Evolutionary conservation across 2,113 vertebrate genomes (phyloP).

Genomic region (Accipiter virgatus): DNA sequence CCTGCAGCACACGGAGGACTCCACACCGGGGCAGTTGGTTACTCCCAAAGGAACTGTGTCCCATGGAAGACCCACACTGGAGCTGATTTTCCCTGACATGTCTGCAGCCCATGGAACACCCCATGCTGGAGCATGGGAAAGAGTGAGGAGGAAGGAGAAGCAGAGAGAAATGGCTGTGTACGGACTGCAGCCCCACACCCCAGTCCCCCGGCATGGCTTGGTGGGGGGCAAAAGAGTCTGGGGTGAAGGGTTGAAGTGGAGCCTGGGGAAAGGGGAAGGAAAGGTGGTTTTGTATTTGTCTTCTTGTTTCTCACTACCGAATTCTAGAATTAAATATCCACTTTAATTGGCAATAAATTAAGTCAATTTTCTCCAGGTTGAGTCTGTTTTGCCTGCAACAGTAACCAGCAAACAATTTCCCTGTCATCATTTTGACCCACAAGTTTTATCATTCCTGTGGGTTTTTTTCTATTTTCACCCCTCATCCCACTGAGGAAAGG

Average conservation of each 20-base stretch:
- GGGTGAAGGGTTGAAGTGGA: not conserved
- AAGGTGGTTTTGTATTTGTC: not conserved
- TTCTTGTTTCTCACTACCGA: not conserved
- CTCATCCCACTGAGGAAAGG: not conserved
- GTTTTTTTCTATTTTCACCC: not conserved
- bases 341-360: not conserved
- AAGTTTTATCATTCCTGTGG: accelerated
- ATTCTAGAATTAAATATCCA: not conserved
- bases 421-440: not conserved
- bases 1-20: not conserved
- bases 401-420: not conserved
- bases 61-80: not conserved
- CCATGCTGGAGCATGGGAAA: not conserved
- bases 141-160: not conserved
- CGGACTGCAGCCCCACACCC: not conserved
- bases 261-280: not conserved
- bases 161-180: not conserved
- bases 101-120: not conserved
- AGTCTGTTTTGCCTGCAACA: not conserved
- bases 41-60: not conserved
- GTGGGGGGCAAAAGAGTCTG: not conserved
- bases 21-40: not conserved
- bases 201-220: no score
- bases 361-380: not conserved
- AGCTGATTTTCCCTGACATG: not conserved